These are phyloP conservation scores for Sarcophilus harrisii DNA, from an alignment of 2,797 vertebrate genomes.

Conservation along the genomic window DNA sequence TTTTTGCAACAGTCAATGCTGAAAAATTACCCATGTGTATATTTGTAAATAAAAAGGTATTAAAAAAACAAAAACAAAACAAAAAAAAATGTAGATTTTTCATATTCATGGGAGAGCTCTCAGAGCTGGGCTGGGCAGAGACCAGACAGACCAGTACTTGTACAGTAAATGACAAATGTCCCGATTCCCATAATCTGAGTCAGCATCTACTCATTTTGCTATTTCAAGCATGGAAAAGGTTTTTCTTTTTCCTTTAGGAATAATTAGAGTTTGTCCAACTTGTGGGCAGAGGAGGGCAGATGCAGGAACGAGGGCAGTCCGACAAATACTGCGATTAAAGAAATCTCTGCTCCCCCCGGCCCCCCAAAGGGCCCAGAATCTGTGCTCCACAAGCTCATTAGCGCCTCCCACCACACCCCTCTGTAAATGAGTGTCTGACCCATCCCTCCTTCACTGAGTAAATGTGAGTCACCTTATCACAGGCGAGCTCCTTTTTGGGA, in stretches of 20 bases:
- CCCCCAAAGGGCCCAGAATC: too few species aligned
- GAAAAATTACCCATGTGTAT: too few species aligned
- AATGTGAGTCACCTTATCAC: not conserved
- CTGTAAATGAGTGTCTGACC: too few species aligned
- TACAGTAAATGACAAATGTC: not conserved
- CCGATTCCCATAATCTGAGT: accelerated
- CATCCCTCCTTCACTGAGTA: not conserved
- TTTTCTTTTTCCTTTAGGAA: not conserved
- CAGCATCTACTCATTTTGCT: not conserved
- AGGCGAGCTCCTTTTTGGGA: not conserved
- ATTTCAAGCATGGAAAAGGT: not conserved
- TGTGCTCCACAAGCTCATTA: not conserved
- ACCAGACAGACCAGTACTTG: not conserved
- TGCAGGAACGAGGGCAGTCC: not conserved
- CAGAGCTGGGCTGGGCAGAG: not conserved
- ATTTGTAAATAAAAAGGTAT: too few species aligned
- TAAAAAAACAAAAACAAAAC: too few species aligned
- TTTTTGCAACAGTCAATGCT: too few species aligned
- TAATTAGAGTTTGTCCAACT: not conserved
- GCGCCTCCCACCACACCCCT: not conserved
- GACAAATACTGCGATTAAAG: not conserved
- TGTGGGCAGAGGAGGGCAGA: not conserved
- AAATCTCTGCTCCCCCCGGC: not conserved
- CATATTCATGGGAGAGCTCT: not conserved
- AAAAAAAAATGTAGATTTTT: too few species aligned